Percentiles rank a stretch among this genome's conserved stretches.
These are phyloP conservation scores for Syrrhaptes paradoxus DNA, from an alignment of 2,113 vertebrate genomes.

Conservation along the genomic window DNA sequence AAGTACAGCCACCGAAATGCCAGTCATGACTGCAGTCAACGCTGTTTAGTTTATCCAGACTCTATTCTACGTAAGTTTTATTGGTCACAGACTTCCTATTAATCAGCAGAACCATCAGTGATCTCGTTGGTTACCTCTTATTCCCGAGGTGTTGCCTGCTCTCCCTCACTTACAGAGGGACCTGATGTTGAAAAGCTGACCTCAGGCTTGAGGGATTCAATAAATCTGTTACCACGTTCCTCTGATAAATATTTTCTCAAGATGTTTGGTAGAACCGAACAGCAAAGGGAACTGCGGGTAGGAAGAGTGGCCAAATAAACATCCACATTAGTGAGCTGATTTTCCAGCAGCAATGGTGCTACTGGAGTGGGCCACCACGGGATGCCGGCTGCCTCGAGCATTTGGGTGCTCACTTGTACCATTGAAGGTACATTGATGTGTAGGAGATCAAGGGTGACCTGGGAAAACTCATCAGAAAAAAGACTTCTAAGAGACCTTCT, in stretches of 20 bases:
- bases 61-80: not conserved
- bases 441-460: not conserved
- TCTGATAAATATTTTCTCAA: constrained; percentile 53
- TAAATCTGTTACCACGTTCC: constrained; percentile 59
- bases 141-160: not conserved
- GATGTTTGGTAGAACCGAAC: constrained; percentile 34
- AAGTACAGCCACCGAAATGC: not conserved
- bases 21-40: not conserved
- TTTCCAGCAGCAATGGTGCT: not conserved
- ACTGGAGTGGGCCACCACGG: not conserved
- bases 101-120: constrained; percentile 23
- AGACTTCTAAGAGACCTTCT: not conserved
- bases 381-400: not conserved
- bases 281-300: not conserved
- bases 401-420: not conserved
- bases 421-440: not conserved
- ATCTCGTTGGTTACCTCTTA: not conserved
- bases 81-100: not conserved
- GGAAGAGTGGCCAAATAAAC: constrained; percentile 34
- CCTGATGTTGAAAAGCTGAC: constrained; percentile 8
- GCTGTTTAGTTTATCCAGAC: not conserved
- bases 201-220: constrained; percentile 37
- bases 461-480: not conserved
- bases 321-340: not conserved
- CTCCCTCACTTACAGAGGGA: not conserved